phyloP scores from a whole-genome alignment of 2,888 invertebrate genomes.

The Hedya salicella region DNA sequence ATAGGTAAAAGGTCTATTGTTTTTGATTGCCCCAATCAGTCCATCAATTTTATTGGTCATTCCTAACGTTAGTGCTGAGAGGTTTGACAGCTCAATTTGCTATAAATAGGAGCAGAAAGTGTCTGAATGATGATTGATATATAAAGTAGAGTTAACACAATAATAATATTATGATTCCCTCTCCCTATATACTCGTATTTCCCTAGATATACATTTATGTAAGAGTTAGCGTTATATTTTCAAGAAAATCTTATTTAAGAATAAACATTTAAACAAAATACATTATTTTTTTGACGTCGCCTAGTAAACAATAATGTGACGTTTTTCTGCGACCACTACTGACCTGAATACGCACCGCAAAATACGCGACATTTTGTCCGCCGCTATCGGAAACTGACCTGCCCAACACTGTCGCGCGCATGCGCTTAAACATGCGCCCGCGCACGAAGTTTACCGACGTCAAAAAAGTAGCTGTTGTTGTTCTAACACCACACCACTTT shows the following conservation, averaged over 20 bases:
- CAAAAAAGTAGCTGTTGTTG: too few species aligned
- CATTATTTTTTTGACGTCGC: not conserved
- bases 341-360: slow-evolving; percentile 31
- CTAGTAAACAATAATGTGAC: not conserved
- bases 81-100: slow-evolving; percentile 20
- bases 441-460: too few species aligned
- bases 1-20: slow-evolving; percentile 20
- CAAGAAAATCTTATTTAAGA: not conserved
- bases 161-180: too few species aligned
- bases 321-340: slow-evolving; percentile 20
- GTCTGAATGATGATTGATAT: slow-evolving; percentile 11
- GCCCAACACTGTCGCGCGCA: slow-evolving; percentile 1
- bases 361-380: slow-evolving; percentile 32
- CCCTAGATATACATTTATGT: too few species aligned
- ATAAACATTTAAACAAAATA: not conserved
- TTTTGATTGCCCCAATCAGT: slow-evolving; percentile 1
- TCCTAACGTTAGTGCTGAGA: slow-evolving; percentile 4
- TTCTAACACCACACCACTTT: too few species aligned
- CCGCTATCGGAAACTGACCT: slow-evolving; percentile 38
- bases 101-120: slow-evolving; percentile 9
- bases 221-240: too few species aligned
- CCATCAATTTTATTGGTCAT: not conserved
- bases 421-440: not conserved
- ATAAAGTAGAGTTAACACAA: not conserved
- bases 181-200: too few species aligned